Evolutionary conservation across 2,888 invertebrate species (phyloP).

Genomic region (Cetonia aurata): DNA sequence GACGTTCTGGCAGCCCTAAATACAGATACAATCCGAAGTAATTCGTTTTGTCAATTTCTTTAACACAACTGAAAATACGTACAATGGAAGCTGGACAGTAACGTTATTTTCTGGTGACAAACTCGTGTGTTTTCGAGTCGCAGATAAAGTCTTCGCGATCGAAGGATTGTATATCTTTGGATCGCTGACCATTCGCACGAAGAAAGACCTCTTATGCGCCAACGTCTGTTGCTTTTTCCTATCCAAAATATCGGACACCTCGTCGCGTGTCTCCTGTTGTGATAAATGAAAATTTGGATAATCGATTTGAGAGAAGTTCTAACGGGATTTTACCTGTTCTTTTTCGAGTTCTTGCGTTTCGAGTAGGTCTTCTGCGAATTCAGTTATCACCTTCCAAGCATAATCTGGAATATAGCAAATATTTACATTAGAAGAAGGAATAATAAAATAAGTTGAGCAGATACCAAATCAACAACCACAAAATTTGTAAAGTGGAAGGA

Average conservation of each 20-base stretch:
- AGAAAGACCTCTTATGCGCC: conserved; percentile 94
- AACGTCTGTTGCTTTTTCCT: conserved; percentile 83
- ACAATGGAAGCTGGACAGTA: conserved; percentile 66
- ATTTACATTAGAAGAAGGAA: too few species aligned
- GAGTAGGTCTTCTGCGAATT: conserved; percentile 83
- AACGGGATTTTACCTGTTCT: conserved; percentile 69
- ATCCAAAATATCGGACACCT: conserved; percentile 80
- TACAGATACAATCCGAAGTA: conserved; percentile 52
- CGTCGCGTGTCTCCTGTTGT: conserved; percentile 74
- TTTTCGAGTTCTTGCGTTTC: conserved; percentile 75
- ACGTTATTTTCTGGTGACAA: conserved; percentile 65
- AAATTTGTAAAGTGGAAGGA: too few species aligned
- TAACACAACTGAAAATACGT: too few species aligned
- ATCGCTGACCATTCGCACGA: conserved; percentile 98
- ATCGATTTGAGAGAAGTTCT: conserved; percentile 4
- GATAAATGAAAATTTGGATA: conserved; percentile 19
- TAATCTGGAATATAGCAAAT: conserved; percentile 68
- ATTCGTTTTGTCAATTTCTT: background rate
- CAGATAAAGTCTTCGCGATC: conserved; percentile 82
- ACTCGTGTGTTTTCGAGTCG: conserved; percentile 70
- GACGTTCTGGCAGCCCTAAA: conserved; percentile 70
- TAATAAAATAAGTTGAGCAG: background rate
- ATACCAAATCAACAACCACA: background rate
- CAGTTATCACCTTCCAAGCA: conserved; percentile 88
- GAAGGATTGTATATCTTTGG: conserved; percentile 96